Base-by-base conservation (phyloP, 2,888 invertebrate genomes). In the Tolmerus cingulatus region DNA sequence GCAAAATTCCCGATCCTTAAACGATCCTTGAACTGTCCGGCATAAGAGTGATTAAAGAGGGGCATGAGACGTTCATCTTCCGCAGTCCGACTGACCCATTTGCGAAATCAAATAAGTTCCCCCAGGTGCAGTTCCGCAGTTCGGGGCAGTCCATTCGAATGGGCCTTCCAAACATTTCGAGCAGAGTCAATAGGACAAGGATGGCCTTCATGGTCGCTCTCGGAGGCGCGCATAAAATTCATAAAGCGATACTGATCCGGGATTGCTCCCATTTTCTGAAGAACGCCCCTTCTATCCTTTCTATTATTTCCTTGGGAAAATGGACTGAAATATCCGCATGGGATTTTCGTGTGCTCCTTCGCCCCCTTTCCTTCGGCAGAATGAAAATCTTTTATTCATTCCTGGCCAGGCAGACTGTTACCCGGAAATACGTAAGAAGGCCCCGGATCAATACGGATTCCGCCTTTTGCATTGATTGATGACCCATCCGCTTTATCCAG, bases 401-500 rank as follows among this genome's bases (percentile, higher is more conserved):
- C 66, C 27, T 82, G 55, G 19, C 82, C 40, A 34, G 34, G 37
- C 37, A 30, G 57, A 37, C 23, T 9, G 16, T 12, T 34, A 37
- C 16, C 51, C 37, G 51, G 66, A 82, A 16, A 16, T 82, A 66
- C 37, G n/a, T 40, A 82, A 82, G 82, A 57, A 57, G 34, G 7
- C 19, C 57, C 37, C 23, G 82, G 51, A 79, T 66, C 82, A 66
- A 82, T 82, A 82, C 34, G 55, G 66, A 57, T 82, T 57, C 55
- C 16, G 55, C 82, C 51, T 82, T 82, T 82, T 82, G 82, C 57
- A 82, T 82, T 82, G 82, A 82, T 82, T 82, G 82, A 82, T 82
- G 82, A 82, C 82, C 82, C 57, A 12, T 57, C 57, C 82, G 23
- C 30, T 51, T 79, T 82, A 57, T 82, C 82, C 82, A 66, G 55